Conservation (phyloP, 2,888 invertebrate genomes). For the Latheticus oryzae region DNA sequence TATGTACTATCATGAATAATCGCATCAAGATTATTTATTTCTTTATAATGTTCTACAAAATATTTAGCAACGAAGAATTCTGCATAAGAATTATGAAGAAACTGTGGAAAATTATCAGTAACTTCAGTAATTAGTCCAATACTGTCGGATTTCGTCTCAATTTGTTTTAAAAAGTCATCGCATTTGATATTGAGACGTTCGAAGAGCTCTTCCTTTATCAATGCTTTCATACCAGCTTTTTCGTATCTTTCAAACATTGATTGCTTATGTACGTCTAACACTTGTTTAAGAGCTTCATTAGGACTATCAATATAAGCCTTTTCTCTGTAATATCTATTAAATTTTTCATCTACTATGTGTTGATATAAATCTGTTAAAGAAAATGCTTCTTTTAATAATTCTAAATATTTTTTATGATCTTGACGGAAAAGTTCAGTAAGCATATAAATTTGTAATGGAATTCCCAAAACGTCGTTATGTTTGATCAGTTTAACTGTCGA, state of each 20-base stretch:
- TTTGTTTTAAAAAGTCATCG: conserved; percentile 3
- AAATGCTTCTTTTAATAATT: neutral
- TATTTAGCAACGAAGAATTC: conserved; percentile 10
- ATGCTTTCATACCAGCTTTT: neutral
- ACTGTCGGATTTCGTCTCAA: neutral
- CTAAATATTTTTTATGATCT: neutral
- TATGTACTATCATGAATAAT: neutral
- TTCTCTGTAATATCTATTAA: neutral
- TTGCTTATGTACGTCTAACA: neutral
- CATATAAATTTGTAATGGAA: conserved; percentile 2
- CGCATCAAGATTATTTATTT: neutral
- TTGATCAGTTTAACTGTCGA: neutral
- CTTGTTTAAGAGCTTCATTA: neutral
- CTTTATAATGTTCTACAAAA: neutral
- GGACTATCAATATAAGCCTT: neutral
- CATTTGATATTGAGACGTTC: neutral
- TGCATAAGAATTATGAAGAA: conserved; percentile 1
- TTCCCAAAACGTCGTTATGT: neutral
- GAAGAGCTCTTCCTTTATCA: neutral
- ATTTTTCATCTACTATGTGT: neutral
- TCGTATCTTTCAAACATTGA: neutral
- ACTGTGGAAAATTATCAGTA: neutral
- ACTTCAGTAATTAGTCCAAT: conserved; percentile 5
- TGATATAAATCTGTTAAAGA: conserved; percentile 1
- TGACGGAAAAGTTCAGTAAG: conserved; percentile 2